Conservation (phyloP, 2,888 invertebrate genomes). For the Diploptera punctata region DNA sequence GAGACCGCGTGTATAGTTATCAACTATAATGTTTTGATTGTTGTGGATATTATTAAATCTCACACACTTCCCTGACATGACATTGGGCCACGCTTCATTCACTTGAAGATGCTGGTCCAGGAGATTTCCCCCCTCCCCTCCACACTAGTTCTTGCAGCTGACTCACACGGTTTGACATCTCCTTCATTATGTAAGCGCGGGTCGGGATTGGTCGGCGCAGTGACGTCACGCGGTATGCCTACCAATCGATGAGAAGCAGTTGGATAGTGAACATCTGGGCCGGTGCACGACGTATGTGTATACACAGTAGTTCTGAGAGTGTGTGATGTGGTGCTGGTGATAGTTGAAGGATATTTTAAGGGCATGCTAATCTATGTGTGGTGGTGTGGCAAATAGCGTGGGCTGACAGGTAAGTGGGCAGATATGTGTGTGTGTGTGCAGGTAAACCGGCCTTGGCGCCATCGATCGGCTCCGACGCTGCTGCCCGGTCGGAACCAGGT, state of each 20-base stretch:
- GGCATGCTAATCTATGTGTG: slow-evolving; percentile 17
- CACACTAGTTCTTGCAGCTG: not conserved
- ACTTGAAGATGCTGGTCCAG: not conserved
- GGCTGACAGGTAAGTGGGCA: slow-evolving; percentile 24
- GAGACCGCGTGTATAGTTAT: no score
- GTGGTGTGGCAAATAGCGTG: slow-evolving; percentile 10
- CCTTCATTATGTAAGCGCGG: slow-evolving; percentile 29
- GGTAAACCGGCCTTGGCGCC: slow-evolving; percentile 31
- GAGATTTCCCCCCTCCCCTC: not conserved
- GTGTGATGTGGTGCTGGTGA: slow-evolving; percentile 23
- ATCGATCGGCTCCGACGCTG: slow-evolving; percentile 30
- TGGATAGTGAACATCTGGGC: slow-evolving; percentile 1
- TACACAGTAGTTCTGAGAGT: slow-evolving; percentile 6
- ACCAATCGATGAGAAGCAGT: slow-evolving; percentile 38
- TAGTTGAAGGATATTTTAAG: slow-evolving; percentile 25
- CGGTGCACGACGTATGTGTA: not conserved
- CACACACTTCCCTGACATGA: no score
- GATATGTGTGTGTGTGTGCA: not conserved
- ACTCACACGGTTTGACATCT: slow-evolving; percentile 25
- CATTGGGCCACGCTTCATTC: not conserved
- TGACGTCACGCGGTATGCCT: slow-evolving; percentile 36
- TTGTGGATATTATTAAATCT: no score
- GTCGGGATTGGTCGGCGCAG: slow-evolving; percentile 26
- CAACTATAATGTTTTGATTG: no score
- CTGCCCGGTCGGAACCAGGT: slow-evolving; percentile 35